Base-by-base conservation (phyloP, 1,140 invertebrate genomes). In the Mycetomoellerius zeteki region DNA sequence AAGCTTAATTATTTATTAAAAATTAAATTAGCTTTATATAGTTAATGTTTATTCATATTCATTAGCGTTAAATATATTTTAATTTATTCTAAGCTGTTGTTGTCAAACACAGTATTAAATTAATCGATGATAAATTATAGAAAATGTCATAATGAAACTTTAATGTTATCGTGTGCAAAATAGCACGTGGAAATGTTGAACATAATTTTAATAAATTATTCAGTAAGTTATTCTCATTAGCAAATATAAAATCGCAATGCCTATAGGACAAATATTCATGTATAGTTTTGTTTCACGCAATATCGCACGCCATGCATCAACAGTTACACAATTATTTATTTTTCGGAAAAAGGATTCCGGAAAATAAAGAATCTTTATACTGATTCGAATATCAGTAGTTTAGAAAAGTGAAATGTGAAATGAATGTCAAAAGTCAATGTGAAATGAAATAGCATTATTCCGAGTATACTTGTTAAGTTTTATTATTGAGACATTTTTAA, bases 401-500 rank as follows among this genome's bases (percentile, higher is more conserved):
- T n/a, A 58, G 24, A 19, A 75, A 84, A 84, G 54, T 33, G 69
- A 75, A 71, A n/a, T n/a, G n/a, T n/a, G n/a, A n/a, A 60, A 47
- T 43, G 8, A 43, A 43, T 43, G 37, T 8, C 1, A 33, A 73
- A 82, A 73, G 33, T 58, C 47, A 69, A 54, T 14, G 19, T 56
- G 24, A 47, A 19, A 21, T 19, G 37, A 73, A 81, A n/a, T 52
- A 56, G 33, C 52, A 33, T 82, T 69, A 72, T 58, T 50, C 14
- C 10, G 27, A 16, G 14, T 47, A 24, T n/a, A 16, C 24, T 33
- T 73, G 14, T 19, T 27, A 60, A 82, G 67, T 84, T 73, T 84
- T 84, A 84, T 84, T 73, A 84, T 84, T 21, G 54, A 84, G 54
- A 60, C 54, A 84, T 84, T 84, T 19, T 60, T 27, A 30, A 24